Evolutionary conservation across 2,888 invertebrate species (phyloP), one percentile per base, ranked within the genome.

Genomic region (Eilema caniola): DNA sequence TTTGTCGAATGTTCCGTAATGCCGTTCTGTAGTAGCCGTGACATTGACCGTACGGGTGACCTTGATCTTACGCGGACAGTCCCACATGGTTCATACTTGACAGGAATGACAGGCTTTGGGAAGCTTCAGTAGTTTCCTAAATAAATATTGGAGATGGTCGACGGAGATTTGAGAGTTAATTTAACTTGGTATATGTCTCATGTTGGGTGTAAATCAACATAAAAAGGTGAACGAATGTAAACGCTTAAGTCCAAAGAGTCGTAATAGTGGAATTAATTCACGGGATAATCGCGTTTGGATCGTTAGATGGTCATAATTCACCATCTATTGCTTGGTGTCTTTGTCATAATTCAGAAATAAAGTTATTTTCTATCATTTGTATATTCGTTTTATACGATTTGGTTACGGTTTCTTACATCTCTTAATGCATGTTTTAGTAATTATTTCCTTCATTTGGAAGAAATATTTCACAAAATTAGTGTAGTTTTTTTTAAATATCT

Each of bases 1-100:
- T 47, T 56, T 63, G 57, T 37, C 57, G 28, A 69, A 63, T 25
- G 62, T 56, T 62, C 37, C 23, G 62, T 37, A 25, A 20, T 16
- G 31, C 37, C 23, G 62, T 33, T 25, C 25, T 16, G 47, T 53
- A 60, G 66, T 60, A 47, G 64, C 59, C 63, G 14, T 64, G 64
- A 69, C 64, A 69, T 60, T 64, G 25, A 5, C 14, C 16, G n/a
- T 53, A n/a, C 37, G 37, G 53, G 2, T 59, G 60, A 53, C 64
- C 69, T 60, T 69, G 60, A 69, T 60, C 64, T 65, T 60, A 16
- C 10, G 62, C 24, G 28, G 25, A 28, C 31, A 31, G 31, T 31
- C 31, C 53, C 23, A 14, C 33, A 59, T 59, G 24, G 3, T 31
- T 61, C 3, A n/a, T 53, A 53, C 53, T 53, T 53, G n/a, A 53